Percentiles rank a stretch among this genome's conserved stretches.
phyloP scores from a whole-genome alignment of 2,113 vertebrate species.

The Petroica traversi region DNA sequence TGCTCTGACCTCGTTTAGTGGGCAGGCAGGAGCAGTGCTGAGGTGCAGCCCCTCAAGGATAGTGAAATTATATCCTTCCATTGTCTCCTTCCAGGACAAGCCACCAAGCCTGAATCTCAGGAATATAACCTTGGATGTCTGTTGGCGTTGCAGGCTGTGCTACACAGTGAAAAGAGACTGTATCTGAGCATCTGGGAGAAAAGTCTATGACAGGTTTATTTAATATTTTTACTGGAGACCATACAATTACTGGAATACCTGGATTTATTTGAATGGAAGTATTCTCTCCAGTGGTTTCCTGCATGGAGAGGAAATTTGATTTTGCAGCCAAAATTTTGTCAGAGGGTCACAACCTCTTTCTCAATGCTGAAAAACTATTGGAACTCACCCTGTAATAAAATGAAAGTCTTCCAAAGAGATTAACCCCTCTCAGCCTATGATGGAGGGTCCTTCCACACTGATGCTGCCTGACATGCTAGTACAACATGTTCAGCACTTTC shows the following conservation, averaged over 20 bases:
- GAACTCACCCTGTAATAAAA: slow-evolving; percentile 33
- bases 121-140: background rate
- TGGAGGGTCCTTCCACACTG: rapidly evolving
- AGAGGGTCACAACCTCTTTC: slow-evolving; percentile 53
- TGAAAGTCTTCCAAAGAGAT: slow-evolving; percentile 21
- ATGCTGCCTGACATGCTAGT: rapidly evolving
- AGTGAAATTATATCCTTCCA: slow-evolving; percentile 31
- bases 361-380: slow-evolving; percentile 30
- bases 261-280: slow-evolving; percentile 65
- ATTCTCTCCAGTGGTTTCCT: slow-evolving; percentile 59
- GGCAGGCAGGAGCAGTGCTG: background rate
- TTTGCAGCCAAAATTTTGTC: slow-evolving; percentile 66
- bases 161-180: slow-evolving; percentile 38
- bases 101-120: background rate
- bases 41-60: background rate
- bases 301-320: slow-evolving; percentile 49
- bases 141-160: background rate
- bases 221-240: slow-evolving; percentile 61
- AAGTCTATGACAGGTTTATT: slow-evolving; percentile 62
- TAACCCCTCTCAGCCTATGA: background rate
- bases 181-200: slow-evolving; percentile 53
- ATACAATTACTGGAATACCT: slow-evolving; percentile 67
- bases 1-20: slow-evolving; percentile 13
- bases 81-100: slow-evolving; percentile 32
- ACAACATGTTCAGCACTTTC: background rate